Evolutionary conservation across 2,113 vertebrate genomes (phyloP), one percentile per base, ranked within the genome.

Genomic region (Vulpes ferrilata): DNA sequence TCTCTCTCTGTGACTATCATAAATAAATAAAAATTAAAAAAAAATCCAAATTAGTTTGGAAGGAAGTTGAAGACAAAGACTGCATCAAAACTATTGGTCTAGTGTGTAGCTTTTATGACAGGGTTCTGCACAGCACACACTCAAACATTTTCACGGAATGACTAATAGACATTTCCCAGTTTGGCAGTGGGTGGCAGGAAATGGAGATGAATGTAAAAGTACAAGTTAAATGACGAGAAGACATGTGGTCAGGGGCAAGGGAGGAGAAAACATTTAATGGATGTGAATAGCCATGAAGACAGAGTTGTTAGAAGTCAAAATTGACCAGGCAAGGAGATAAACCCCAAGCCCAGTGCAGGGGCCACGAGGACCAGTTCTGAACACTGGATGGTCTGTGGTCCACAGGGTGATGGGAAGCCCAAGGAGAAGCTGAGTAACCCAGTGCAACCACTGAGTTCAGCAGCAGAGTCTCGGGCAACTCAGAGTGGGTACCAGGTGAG

Each of bases 31-130:
- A n/a, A n/a, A n/a, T n/a, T n/a, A n/a, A n/a, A n/a, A n/a, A n/a
- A n/a, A n/a, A n/a, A n/a, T 5, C 62, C 19, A 22, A 62, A 96
- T 96, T 82, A 92, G 84, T 43, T 76, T 78, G 84, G 53, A 85
- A 84, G 55, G 85, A 92, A 92, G 71, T 38, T 71, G 91, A 89
- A 81, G 83, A 95, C 92, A 94, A 96, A 81, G 79, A 55, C 65
- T 27, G 13, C 48, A 79, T 86, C 65, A 78, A 89, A 65, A 76
- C 94, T 92, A 86, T 8, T 71, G 80, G 84, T 65, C 35, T 90
- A 32, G 35, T 30, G 23, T 71, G 59, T 25, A 10, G 88, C 65
- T 32, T 11, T 67, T 89, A 74, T 81, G 88, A 81, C 51, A 38
- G 38, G 9, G 30, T n/a, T 89, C 57, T 62, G 23, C 35, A 82